These are phyloP conservation scores for Marasmarcha lunaedactyla DNA, from an alignment of 2,888 invertebrate species.

Conservation along the genomic window DNA sequence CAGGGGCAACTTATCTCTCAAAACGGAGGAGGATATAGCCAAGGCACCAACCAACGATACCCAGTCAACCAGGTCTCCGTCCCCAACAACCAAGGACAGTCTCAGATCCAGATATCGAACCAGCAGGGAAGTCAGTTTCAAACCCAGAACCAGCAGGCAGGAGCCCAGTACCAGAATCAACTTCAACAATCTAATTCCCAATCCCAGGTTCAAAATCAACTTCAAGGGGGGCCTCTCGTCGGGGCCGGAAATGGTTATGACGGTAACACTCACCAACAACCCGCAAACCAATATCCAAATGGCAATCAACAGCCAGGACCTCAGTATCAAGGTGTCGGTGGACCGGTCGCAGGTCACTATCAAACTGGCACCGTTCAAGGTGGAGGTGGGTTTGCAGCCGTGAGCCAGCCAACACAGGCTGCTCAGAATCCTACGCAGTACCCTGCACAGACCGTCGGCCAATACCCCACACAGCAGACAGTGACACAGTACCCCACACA, in stretches of 20 bases:
- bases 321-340: conserved; percentile 9
- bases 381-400: neutral
- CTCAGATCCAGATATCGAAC: conserved; percentile 16
- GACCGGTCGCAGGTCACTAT: conserved; percentile 10
- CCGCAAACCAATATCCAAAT: conserved; percentile 4
- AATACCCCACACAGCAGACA: neutral
- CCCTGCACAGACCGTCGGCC: neutral
- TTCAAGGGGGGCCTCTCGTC: conserved; percentile 10
- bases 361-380: neutral
- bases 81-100: conserved; percentile 16
- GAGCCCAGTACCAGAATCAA: conserved; percentile 10
- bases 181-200: conserved; percentile 13
- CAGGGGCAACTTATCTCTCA: conserved; percentile 25
- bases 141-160: conserved; percentile 12
- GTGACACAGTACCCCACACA: neutral
- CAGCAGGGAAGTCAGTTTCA: conserved; percentile 13
- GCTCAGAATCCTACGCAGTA: neutral
- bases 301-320: conserved; percentile 4
- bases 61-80: conserved; percentile 11
- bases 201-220: conserved; percentile 19
- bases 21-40: conserved; percentile 16
- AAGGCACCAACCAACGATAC: conserved; percentile 14
- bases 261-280: conserved; percentile 7
- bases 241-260: neutral
- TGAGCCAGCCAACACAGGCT: too few relatives aligned